Evolutionary conservation across 2,113 vertebrate species (phyloP).

Genomic region (Lepus timidus): DNA sequence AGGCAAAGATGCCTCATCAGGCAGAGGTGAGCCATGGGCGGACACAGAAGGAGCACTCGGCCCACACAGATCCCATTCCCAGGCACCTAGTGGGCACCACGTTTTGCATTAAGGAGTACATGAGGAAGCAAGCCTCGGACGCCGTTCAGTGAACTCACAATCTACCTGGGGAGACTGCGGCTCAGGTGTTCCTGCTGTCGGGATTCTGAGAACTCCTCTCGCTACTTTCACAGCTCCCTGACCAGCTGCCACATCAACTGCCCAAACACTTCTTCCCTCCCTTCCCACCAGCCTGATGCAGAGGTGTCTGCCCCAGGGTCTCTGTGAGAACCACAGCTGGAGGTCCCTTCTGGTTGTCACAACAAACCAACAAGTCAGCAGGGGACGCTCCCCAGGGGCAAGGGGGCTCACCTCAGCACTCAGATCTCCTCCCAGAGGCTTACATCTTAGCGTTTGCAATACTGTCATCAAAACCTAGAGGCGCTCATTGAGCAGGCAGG

Average conservation of each 20-base stretch:
- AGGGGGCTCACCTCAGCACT: background rate
- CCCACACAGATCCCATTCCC: background rate
- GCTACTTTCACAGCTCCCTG: background rate
- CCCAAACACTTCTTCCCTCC: background rate
- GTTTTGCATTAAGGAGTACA: background rate
- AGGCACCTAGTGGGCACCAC: background rate
- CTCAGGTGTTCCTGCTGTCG: background rate
- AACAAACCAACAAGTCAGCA: background rate
- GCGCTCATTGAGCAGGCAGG: background rate
- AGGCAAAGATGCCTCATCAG: background rate
- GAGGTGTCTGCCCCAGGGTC: background rate
- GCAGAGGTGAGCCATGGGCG: background rate
- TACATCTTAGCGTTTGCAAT: background rate
- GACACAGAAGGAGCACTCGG: background rate
- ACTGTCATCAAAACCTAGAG: conserved; percentile 15
- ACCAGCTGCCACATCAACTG: background rate
- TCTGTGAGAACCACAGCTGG: background rate
- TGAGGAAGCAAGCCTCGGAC: background rate
- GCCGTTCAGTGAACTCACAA: background rate
- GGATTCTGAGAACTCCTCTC: background rate
- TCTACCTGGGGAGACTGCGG: background rate
- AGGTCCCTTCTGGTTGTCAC: background rate
- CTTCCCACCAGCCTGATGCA: background rate
- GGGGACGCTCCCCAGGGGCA: background rate
- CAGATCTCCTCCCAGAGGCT: background rate